Percentiles rank a stretch among this genome's conserved stretches.
Conservation (phyloP, 2,888 invertebrate species). For the Dynastes grantii region DNA sequence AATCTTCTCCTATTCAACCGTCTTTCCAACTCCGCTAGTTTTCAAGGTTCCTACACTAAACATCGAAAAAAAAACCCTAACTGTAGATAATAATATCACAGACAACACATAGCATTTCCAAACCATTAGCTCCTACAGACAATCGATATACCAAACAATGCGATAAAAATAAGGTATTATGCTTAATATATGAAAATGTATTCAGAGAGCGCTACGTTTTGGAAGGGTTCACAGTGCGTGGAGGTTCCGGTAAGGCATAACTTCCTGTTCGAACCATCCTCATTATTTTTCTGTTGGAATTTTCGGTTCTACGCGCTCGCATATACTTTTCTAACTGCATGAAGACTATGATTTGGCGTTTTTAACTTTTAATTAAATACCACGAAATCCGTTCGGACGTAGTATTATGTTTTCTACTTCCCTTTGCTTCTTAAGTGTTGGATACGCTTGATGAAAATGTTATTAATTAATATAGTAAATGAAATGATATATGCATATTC, state of each 20-base stretch:
- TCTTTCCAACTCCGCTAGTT: too few relatives aligned
- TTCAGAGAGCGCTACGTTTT: constrained; percentile 49
- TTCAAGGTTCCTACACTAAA: too few relatives aligned
- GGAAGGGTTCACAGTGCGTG: constrained; percentile 54
- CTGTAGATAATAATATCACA: background rate
- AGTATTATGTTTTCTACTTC: constrained; percentile 2
- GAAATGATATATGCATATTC: too few relatives aligned
- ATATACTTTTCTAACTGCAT: too few relatives aligned
- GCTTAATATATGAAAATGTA: constrained; percentile 49
- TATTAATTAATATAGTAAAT: background rate
- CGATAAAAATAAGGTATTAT: constrained; percentile 12
- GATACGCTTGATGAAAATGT: constrained; percentile 12
- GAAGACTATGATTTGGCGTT: constrained; percentile 21
- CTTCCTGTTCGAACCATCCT: constrained; percentile 28
- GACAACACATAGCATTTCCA: background rate
- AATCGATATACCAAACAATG: background rate
- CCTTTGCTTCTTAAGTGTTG: background rate
- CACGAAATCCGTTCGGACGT: background rate
- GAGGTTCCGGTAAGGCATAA: constrained; percentile 52
- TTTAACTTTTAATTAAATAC: constrained; percentile 17
- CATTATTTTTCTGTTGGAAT: constrained; percentile 35
- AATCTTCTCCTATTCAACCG: too few relatives aligned
- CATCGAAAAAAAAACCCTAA: background rate
- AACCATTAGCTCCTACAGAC: too few relatives aligned
- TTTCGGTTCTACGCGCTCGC: constrained; percentile 1